Percentiles rank a stretch among this genome's conserved stretches.
Evolutionary conservation across 2,113 vertebrate genomes (phyloP).

Genomic region (Varanus salvator): DNA sequence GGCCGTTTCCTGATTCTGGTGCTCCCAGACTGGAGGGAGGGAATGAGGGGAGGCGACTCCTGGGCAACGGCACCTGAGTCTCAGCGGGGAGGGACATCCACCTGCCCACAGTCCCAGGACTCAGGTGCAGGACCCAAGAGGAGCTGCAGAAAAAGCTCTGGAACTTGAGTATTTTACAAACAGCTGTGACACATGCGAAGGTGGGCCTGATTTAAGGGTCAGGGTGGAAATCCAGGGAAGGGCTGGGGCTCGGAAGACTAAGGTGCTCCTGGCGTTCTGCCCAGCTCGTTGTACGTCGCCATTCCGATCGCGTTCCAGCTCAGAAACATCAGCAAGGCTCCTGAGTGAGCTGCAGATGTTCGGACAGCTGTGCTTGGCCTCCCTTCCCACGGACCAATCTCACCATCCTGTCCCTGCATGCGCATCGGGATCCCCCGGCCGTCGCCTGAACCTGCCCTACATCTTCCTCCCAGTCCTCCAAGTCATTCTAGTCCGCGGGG

Average conservation of each 20-base stretch:
- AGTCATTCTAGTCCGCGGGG: slow-evolving; percentile 32
- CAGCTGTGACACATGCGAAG: too few relatives aligned
- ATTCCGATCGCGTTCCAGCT: too few relatives aligned
- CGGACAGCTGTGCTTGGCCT: neutral
- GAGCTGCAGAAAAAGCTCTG: neutral
- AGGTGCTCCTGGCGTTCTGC: too few relatives aligned
- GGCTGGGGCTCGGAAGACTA: too few relatives aligned
- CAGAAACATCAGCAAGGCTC: too few relatives aligned
- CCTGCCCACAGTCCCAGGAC: neutral
- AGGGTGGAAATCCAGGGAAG: neutral
- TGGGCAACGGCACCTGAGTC: neutral
- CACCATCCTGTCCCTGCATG: neutral
- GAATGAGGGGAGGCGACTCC: neutral
- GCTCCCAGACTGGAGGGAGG: neutral
- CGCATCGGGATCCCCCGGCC: too few relatives aligned
- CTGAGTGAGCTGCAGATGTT: neutral
- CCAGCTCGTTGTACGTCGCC: too few relatives aligned
- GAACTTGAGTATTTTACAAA: too few relatives aligned
- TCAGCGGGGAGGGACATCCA: neutral
- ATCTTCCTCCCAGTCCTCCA: neutral
- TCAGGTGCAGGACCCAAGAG: neutral
- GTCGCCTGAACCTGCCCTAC: too few relatives aligned
- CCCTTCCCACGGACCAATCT: too few relatives aligned
- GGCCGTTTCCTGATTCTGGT: too few relatives aligned
- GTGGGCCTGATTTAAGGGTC: too few relatives aligned